These are phyloP conservation scores for Coelopa frigida DNA, from an alignment of 1,140 invertebrate genomes.

Conservation along the genomic window DNA sequence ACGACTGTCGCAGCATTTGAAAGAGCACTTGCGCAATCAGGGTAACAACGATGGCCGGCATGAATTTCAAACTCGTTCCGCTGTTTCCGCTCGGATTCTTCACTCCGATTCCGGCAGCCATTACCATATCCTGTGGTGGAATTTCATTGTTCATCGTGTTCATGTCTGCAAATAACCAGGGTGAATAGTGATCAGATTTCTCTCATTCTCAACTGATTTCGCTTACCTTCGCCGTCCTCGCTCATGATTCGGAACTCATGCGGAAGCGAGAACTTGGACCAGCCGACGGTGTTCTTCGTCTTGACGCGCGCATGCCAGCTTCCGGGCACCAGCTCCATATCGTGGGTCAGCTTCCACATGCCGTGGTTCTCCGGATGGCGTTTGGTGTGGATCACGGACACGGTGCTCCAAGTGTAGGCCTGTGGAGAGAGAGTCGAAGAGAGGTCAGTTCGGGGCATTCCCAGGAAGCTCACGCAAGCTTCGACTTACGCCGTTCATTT, in stretches of 20 bases:
- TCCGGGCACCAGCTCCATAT: slow-evolving; percentile 35
- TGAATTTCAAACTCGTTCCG: too few relatives aligned
- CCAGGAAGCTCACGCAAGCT: background rate
- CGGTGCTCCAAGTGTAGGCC: slow-evolving; percentile 39
- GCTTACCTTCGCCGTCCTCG: slow-evolving; percentile 14
- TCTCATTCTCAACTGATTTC: background rate
- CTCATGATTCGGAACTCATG: slow-evolving; percentile 28
- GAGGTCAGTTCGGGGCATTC: background rate
- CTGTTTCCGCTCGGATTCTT: too few relatives aligned
- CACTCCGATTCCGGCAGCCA: too few relatives aligned
- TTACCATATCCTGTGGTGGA: too few relatives aligned
- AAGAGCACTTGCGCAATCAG: too few relatives aligned
- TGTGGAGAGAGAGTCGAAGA: slow-evolving; percentile 9
- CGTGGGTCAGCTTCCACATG: slow-evolving; percentile 41
- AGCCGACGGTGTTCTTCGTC: slow-evolving; percentile 37
- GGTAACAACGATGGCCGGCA: too few relatives aligned
- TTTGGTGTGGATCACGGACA: slow-evolving; percentile 31
- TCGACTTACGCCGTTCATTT: slow-evolving; percentile 27
- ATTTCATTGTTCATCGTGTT: too few relatives aligned
- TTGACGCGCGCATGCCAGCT: slow-evolving; percentile 36
- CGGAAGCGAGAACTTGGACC: slow-evolving; percentile 36
- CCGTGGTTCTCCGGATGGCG: slow-evolving; percentile 27
- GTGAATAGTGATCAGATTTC: too few relatives aligned
- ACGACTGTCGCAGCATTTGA: too few relatives aligned
- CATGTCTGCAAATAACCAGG: too few relatives aligned